Evolutionary conservation across 2,888 invertebrate genomes (phyloP), one percentile per base, ranked within the genome.

Genomic region (Crossocerus cetratus): DNA sequence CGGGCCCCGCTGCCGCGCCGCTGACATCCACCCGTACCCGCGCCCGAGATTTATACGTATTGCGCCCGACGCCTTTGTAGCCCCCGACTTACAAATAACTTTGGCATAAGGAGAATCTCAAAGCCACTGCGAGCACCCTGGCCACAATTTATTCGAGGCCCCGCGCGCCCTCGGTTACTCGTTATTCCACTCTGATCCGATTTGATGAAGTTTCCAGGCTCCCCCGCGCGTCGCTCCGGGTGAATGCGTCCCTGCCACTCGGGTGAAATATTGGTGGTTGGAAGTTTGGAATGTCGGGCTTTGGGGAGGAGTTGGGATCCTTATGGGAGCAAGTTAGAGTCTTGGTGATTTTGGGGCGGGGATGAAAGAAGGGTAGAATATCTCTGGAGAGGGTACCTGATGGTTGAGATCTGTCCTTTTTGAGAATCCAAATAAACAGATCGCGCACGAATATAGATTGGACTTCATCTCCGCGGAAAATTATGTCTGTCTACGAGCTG

Each of bases 41-140:
- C 49, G 14, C 49, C 49, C 49, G 13, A 49, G 49, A 49, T 49
- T 49, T 49, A 49, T 49, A 49, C 49, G 49, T 16, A 49, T 49
- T 49, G 49, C 49, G 49, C 49, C 49, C 14, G 49, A 49, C 49
- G 49, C 49, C 49, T 49, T 49, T 49, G 49, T 49, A 49, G 32
- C 49, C 16, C 49, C 16, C n/a, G 16, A 4, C 49, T 14, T 49
- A 49, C 49, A 49, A 49, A 49, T 49, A 49, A 49, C 49, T 49
- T 49, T 49, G 49, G 49, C 16, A 49, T 49, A 49, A 49, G 14
- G 49, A 49, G 49, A 49, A 49, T 49, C 49, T 49, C 14, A 49
- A 49, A 49, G 49, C 8, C 32, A 32, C 32, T 32, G 8, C 32
- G 8, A 32, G 32, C n/a, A n/a, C 3, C 32, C 32, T 32, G 11